phyloP scores from a whole-genome alignment of 2,888 invertebrate species.

The Geotrupes spiniger region DNA sequence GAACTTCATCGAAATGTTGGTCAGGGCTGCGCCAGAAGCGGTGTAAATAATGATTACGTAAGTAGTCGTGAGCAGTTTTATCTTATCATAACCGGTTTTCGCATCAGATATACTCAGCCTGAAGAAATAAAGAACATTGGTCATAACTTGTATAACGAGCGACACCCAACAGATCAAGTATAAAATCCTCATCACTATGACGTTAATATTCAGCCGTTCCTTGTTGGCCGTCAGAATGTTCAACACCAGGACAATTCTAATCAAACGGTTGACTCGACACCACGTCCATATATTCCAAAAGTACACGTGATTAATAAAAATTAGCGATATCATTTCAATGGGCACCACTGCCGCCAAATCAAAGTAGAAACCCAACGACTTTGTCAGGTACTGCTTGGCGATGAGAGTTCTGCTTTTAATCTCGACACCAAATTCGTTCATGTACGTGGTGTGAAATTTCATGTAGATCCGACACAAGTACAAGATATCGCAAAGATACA shows the following conservation, averaged over 20 bases:
- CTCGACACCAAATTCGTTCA: conserved; percentile 29
- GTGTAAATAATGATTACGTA: conserved; percentile 14
- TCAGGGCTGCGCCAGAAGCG: conserved; percentile 11
- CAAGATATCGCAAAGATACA: conserved; percentile 26
- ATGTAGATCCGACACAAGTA: conserved; percentile 28
- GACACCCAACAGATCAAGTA: conserved; percentile 17
- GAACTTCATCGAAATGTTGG: conserved; percentile 1
- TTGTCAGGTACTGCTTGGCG: conserved; percentile 21
- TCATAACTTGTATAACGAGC: conserved; percentile 12
- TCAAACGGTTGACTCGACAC: conserved; percentile 26
- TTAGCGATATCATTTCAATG: conserved; percentile 23
- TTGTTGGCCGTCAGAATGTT: conserved; percentile 17
- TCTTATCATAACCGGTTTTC: not conserved
- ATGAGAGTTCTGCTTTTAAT: conserved; percentile 24
- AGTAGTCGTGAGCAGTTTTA: conserved; percentile 1
- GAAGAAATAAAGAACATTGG: conserved; percentile 6
- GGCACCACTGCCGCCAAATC: conserved; percentile 26
- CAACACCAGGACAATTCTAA: conserved; percentile 25
- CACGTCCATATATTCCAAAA: conserved; percentile 23
- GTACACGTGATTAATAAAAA: conserved; percentile 3
- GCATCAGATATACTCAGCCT: conserved; percentile 1
- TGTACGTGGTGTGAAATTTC: conserved; percentile 27
- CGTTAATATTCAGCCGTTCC: conserved; percentile 27
- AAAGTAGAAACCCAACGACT: conserved; percentile 25
- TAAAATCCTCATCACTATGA: conserved; percentile 20